Conservation (phyloP, 2,888 invertebrate species). For the Aphidius colemani region DNA sequence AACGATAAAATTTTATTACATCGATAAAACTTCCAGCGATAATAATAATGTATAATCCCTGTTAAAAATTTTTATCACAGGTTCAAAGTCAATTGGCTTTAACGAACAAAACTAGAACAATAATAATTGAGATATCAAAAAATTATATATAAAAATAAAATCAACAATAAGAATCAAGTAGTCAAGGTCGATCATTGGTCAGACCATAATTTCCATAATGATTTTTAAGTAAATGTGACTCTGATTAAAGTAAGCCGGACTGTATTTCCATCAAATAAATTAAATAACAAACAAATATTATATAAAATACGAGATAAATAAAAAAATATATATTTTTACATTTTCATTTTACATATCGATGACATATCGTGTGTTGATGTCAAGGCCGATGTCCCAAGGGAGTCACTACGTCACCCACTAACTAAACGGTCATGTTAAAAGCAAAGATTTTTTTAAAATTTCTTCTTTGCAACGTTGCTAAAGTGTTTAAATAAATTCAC, state of each 20-base stretch:
- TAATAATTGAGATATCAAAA: neutral
- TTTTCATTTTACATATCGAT: too few relatives aligned
- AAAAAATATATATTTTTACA: neutral
- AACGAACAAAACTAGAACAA: neutral
- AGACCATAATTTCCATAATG: too few relatives aligned
- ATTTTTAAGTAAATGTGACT: neutral
- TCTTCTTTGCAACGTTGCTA: too few relatives aligned
- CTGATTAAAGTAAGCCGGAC: neutral
- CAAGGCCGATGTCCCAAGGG: slow-evolving; percentile 33
- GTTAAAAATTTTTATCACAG: slow-evolving; percentile 11
- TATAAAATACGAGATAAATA: too few relatives aligned
- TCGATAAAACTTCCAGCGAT: slow-evolving; percentile 9
- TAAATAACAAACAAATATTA: slow-evolving; percentile 10
- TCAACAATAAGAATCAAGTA: too few relatives aligned
- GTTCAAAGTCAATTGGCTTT: neutral
- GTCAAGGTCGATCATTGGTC: too few relatives aligned
- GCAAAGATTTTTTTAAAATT: too few relatives aligned
- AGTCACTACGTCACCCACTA: too few relatives aligned
- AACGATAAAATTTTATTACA: slow-evolving; percentile 8
- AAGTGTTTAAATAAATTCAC: too few relatives aligned
- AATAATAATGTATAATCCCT: neutral
- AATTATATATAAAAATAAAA: too few relatives aligned
- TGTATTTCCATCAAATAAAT: slow-evolving; percentile 20
- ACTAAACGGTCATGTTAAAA: too few relatives aligned
- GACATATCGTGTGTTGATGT: slow-evolving; percentile 18